Percentiles rank a stretch among this genome's conserved stretches.
Evolutionary conservation across 2,797 vertebrate genomes (phyloP).

Genomic region (Sebastes hubbsi): DNA sequence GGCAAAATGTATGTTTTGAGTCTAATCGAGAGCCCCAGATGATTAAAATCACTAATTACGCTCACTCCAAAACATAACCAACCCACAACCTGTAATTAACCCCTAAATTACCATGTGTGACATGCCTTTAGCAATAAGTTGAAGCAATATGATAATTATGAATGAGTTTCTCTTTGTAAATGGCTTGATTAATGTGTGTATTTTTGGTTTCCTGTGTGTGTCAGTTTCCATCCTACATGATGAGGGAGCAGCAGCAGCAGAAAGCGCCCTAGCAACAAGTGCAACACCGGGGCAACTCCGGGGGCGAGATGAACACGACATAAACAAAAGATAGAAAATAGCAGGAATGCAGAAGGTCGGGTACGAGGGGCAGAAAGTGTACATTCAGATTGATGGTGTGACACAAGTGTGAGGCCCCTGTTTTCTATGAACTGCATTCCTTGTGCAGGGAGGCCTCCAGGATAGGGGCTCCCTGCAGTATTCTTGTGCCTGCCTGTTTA

Average conservation of each 20-base stretch:
- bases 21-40: background rate
- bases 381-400: conserved; percentile 50
- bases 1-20: too few species aligned
- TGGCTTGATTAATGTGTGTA: background rate
- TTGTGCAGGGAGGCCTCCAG: conserved; percentile 70
- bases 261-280: conserved; percentile 43
- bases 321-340: conserved; percentile 13
- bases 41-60: conserved; percentile 10
- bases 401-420: conserved; percentile 66
- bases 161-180: background rate
- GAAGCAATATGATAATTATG: background rate
- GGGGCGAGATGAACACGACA: background rate
- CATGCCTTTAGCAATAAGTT: background rate
- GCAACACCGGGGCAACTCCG: background rate
- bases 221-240: background rate
- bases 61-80: conserved; percentile 8
- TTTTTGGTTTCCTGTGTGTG: background rate
- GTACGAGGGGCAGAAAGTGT: conserved; percentile 19
- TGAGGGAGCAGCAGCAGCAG: background rate
- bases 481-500: conserved; percentile 80
- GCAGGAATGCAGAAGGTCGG: conserved; percentile 6
- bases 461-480: conserved; percentile 70
- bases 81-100: background rate
- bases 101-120: background rate
- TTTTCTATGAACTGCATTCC: conserved; percentile 69